phyloP scores from a whole-genome alignment of 2,888 invertebrate genomes.

The Hololepta plana region DNA sequence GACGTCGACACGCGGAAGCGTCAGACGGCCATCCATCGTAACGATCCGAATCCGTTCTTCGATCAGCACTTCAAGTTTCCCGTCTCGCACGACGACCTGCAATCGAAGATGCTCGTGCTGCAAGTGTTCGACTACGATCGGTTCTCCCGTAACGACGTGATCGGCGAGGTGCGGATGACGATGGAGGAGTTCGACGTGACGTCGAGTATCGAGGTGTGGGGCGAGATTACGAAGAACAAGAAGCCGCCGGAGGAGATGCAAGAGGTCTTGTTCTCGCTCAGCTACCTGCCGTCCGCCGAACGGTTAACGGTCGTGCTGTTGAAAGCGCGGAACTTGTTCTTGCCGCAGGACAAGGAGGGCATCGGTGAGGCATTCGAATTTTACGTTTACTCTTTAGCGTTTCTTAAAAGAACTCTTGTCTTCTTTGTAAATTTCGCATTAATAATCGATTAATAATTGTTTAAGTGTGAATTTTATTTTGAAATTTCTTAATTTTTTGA shows the following conservation, averaged over 20 bases:
- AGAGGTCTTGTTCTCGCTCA: slow-evolving; percentile 66
- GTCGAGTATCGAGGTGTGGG: slow-evolving; percentile 69
- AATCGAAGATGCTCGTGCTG: slow-evolving; percentile 57
- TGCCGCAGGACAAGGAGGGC: slow-evolving; percentile 47
- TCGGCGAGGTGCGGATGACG: slow-evolving; percentile 62
- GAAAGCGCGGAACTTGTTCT: slow-evolving; percentile 69
- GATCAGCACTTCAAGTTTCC: slow-evolving; percentile 89
- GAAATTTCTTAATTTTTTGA: not conserved
- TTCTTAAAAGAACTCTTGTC: not conserved
- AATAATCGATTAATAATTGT: too few species aligned
- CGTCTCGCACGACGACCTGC: slow-evolving; percentile 71
- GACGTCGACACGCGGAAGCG: slow-evolving; percentile 71
- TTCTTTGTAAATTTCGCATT: not conserved
- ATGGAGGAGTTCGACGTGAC: slow-evolving; percentile 64
- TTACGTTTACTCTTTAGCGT: too few species aligned
- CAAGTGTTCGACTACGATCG: slow-evolving; percentile 52
- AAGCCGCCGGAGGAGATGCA: slow-evolving; percentile 69
- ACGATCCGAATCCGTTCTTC: slow-evolving; percentile 73
- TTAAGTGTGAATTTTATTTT: not conserved
- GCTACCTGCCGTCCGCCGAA: slow-evolving; percentile 78
- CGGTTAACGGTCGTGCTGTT: slow-evolving; percentile 65
- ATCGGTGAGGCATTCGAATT: too few species aligned
- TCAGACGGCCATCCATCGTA: slow-evolving; percentile 68
- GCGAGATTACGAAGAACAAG: slow-evolving; percentile 64
- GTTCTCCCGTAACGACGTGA: slow-evolving; percentile 74